Evolutionary conservation across 2,113 vertebrate genomes (phyloP).

Genomic region (Callaeas wilsoni): DNA sequence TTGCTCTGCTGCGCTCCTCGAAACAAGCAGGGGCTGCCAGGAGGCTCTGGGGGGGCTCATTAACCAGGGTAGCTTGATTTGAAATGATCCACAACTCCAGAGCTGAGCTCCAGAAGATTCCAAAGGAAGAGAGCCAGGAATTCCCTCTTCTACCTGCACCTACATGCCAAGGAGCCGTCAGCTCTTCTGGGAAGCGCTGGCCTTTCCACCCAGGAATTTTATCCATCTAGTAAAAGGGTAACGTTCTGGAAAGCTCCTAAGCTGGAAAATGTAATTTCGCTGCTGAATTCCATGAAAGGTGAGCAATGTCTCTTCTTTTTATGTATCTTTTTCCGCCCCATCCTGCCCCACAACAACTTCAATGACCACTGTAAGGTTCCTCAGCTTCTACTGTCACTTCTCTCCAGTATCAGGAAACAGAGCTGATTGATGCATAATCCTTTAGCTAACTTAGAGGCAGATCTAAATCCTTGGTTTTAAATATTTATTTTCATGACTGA

Average conservation of each 20-base stretch:
- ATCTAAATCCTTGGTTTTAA: not conserved
- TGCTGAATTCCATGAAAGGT: not conserved
- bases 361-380: not conserved
- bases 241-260: not conserved
- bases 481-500: not conserved
- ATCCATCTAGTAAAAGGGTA: not conserved
- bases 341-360: not conserved
- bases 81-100: not conserved
- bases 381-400: not conserved
- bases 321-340: not conserved
- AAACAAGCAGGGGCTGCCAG: not conserved
- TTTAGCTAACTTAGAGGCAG: not conserved
- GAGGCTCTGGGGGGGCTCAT: not conserved
- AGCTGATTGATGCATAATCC: not conserved
- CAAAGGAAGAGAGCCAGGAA: not conserved
- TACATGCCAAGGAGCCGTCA: not conserved
- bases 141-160: not conserved
- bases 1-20: not conserved
- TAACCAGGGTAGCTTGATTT: not conserved
- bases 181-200: not conserved
- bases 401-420: not conserved
- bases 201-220: not conserved
- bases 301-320: not conserved
- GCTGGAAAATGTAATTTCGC: not conserved
- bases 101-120: not conserved